Evolutionary conservation across 1,140 invertebrate species (phyloP).

Genomic region (Trissolcus basalis): DNA sequence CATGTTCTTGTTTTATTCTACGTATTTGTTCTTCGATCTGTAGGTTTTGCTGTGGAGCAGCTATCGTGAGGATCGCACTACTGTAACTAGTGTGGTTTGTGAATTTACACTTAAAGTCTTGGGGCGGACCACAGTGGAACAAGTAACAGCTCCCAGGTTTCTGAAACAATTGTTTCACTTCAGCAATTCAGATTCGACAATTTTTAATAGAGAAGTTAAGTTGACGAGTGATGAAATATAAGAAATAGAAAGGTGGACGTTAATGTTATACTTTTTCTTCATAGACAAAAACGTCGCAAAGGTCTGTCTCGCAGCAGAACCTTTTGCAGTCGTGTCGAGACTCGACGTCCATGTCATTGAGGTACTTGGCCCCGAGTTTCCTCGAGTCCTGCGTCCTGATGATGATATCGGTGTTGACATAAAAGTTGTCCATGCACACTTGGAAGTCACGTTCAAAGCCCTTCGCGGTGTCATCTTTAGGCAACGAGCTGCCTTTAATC

Average conservation of each 20-base stretch:
- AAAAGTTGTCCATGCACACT: conserved; percentile 82
- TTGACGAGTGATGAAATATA: too few relatives aligned
- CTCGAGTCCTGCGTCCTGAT: conserved; percentile 92
- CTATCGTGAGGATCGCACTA: conserved; percentile 86
- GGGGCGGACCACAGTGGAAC: conserved; percentile 91
- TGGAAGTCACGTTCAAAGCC: conserved; percentile 61
- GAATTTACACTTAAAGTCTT: conserved; percentile 95
- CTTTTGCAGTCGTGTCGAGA: conserved; percentile 87
- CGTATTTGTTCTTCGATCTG: conserved; percentile 83
- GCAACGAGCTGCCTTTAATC: conserved; percentile 51
- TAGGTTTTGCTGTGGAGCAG: conserved; percentile 75
- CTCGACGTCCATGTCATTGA: conserved; percentile 88
- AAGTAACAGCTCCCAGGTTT: conserved; percentile 92
- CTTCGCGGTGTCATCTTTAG: conserved; percentile 59
- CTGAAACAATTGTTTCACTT: conserved; percentile 71
- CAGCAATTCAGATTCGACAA: background rate
- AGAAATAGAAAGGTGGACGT: background rate
- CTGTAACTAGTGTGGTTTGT: conserved; percentile 91
- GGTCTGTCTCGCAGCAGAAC: conserved; percentile 89
- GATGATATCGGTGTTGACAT: conserved; percentile 91
- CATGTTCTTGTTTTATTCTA: conserved; percentile 87
- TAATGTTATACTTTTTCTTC: conserved; percentile 86
- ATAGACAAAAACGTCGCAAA: conserved; percentile 93
- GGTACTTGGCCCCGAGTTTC: conserved; percentile 90
- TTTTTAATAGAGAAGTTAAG: too few relatives aligned